Base-by-base conservation (phyloP, 1,140 invertebrate species). In the Propsilocerus akamusi region DNA sequence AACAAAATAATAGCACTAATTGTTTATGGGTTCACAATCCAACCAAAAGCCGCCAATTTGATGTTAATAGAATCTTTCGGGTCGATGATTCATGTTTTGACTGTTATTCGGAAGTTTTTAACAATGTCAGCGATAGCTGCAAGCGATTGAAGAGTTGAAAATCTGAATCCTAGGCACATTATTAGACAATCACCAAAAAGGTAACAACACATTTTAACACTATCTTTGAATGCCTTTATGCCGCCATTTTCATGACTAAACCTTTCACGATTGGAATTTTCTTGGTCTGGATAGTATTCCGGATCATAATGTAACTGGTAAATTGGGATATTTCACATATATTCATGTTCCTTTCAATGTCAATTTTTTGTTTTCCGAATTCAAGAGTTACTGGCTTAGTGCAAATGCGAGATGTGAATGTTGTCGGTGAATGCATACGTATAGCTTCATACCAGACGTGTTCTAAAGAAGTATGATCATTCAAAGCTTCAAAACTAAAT, bases 261-360 rank as follows among this genome's bases (percentile, higher is more conserved):
- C 41, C 73, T 57, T 20, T 73, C 63, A 4, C 74, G 74, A 53
- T 73, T 60, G 53, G 68, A 76, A 48, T 53, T 56, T 26, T 65
- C 50, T 3, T 75, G 72, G 48, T 82, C 69, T 11, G 74, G 71
- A 58, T 72, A 83, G 54, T 70, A 65, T 30, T 71, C 60, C 6
- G 71, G 66, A 60, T 81, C 73, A 20, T 69, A 60, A 53, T 86
- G 82, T 11, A 65, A 59, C 49, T 59, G 58, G 50, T 60, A 49
- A 2, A 62, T 30, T 0, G 63, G 61, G 23, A 65, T 55, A 54
- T 62, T n/a, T n/a, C n/a, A n/a, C n/a, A 58, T 10, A 65, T 8
- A 0, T 58, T 56, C 25, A 56, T 59, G n/a, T 60, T 59, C 53
- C 61, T 60, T 23, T 68, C 57, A 46, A 66, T 57, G 7, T 53